These are phyloP conservation scores for Thereuonema tuberculata DNA, from an alignment of 1,140 invertebrate species.

Conservation along the genomic window DNA sequence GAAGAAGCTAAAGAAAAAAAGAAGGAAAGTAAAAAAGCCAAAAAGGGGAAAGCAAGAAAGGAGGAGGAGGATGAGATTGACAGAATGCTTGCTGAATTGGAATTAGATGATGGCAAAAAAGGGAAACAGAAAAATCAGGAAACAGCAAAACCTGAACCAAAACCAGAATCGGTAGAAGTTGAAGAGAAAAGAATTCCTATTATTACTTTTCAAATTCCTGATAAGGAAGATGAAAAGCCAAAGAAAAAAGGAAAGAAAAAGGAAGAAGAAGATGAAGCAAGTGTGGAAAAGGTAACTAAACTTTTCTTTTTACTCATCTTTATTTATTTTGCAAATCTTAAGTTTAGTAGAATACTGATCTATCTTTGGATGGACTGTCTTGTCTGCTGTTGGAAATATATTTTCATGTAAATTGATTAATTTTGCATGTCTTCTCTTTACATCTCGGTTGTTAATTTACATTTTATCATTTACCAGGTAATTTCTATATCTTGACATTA, in stretches of 20 bases:
- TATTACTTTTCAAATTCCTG: neutral
- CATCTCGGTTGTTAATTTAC: too few relatives aligned
- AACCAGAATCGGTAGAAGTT: neutral
- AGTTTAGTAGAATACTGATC: too few relatives aligned
- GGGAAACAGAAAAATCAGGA: slow-evolving; percentile 26
- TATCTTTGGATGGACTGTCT: too few relatives aligned
- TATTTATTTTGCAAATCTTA: too few relatives aligned
- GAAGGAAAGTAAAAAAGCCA: slow-evolving; percentile 28
- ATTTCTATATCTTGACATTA: too few relatives aligned
- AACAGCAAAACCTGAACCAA: too few relatives aligned
- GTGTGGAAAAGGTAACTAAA: neutral
- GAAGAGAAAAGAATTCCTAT: neutral
- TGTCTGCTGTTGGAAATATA: too few relatives aligned
- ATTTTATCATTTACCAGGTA: too few relatives aligned
- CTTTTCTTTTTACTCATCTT: too few relatives aligned
- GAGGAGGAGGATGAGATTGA: slow-evolving; percentile 67
- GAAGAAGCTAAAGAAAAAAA: slow-evolving; percentile 11
- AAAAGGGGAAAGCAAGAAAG: slow-evolving; percentile 43
- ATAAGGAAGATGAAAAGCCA: slow-evolving; percentile 25
- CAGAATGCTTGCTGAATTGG: slow-evolving; percentile 50
- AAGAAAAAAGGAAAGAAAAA: slow-evolving; percentile 35
- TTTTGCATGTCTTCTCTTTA: too few relatives aligned
- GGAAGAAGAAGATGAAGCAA: neutral
- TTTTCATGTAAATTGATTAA: too few relatives aligned
- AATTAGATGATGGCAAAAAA: slow-evolving; percentile 21